These are phyloP conservation scores for Enteromius afrohamiltoni DNA, from an alignment of 2,797 vertebrate species.

Conservation along the genomic window DNA sequence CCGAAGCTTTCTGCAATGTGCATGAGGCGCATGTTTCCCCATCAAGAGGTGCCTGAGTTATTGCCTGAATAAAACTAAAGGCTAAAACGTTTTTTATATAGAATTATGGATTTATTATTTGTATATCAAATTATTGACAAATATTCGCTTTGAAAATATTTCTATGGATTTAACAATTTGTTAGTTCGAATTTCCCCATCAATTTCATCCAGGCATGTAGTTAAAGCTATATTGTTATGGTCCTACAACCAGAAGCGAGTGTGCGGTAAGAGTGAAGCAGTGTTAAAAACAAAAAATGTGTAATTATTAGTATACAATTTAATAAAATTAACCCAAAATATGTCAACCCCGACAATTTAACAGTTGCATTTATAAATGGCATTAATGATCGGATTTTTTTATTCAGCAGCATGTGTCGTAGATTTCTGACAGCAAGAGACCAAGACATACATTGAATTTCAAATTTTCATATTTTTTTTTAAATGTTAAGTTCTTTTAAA, in stretches of 20 bases:
- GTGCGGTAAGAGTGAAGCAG: constrained; percentile 23
- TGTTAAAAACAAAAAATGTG: not conserved
- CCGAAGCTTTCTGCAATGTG: not conserved
- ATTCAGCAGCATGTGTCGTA: not conserved
- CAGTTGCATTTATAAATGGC: not conserved
- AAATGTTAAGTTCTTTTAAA: too few relatives aligned
- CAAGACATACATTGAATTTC: too few relatives aligned
- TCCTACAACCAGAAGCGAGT: constrained; percentile 2
- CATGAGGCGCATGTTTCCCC: constrained; percentile 37
- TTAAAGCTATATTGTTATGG: constrained; percentile 26
- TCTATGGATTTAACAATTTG: too few relatives aligned
- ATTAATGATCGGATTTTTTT: not conserved
- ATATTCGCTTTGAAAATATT: not conserved
- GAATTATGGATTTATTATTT: not conserved
- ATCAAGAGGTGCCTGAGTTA: not conserved
- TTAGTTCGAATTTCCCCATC: not conserved
- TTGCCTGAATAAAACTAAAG: constrained; percentile 62
- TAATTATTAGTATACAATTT: not conserved
- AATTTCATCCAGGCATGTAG: constrained; percentile 8
- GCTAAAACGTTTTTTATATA: not conserved
- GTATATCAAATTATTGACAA: not conserved
- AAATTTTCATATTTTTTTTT: too few relatives aligned
- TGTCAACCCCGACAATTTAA: not conserved
- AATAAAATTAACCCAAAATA: not conserved
- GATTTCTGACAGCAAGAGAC: not conserved